Evolutionary conservation across 1,140 invertebrate species (phyloP), one percentile per base, ranked within the genome.

Genomic region (Trinorchestia longiramus): DNA sequence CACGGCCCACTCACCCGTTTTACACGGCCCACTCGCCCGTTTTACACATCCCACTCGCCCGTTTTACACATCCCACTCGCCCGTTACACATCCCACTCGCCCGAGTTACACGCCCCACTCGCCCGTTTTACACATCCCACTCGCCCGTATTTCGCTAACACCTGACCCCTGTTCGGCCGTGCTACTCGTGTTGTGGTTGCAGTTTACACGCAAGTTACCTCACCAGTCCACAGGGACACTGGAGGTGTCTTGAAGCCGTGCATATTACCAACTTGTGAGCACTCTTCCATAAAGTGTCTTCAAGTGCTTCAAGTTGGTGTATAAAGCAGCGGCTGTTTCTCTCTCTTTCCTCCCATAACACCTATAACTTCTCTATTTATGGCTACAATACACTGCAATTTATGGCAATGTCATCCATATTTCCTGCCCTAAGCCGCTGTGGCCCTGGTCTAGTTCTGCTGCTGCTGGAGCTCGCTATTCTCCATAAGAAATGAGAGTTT

Each of bases 301-400:
- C 43, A 94, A 94, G 41, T 94, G 47, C 92, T 47, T 94, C 92
- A 94, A 94, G 43, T 94, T 94, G 92, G 43, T 94, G 44, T 94
- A 47, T 94, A 94, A 94, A 94, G 92, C 92, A 94, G 43, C 3
- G 92, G 11, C 43, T 6, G 92, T 44, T 45, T 42, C 41, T 45
- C 92, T 94, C 92, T 43, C 92, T 94, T 94, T 94, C 92, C 92
- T 94, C 92, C 92, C 92, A 94, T 94, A 94, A 94, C 92, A 94
- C 92, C 92, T 94, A 94, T 94, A 94, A 94, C 92, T 94, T 94
- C 92, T 94, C 92, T 94, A 94, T 94, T 94, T 94, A 94, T 94
- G 92, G 43, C 92, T 40, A 94, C 44, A 94, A 94, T 94, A 94
- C 92, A 94, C 92, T 94, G 43, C 92, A 94, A 94, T 94, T 94